A percentile compares a stretch with the other conserved stretches of the same genome.
Evolutionary conservation across 2,797 vertebrate genomes (phyloP).

Genomic region (Thamnophis elegans): DNA sequence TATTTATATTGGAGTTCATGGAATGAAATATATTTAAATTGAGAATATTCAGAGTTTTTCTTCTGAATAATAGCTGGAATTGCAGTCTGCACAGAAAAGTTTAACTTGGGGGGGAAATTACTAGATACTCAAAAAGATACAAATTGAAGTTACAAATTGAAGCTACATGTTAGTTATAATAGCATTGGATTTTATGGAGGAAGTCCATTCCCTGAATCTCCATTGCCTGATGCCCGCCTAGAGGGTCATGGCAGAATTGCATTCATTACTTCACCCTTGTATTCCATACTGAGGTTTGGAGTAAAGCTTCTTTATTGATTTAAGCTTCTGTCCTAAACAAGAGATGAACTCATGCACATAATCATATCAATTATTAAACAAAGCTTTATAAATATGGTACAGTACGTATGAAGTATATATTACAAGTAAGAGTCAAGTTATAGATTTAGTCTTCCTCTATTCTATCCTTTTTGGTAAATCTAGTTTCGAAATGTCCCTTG

Average conservation of each 20-base stretch:
- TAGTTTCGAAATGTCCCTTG: not conserved
- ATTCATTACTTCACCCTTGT: not conserved
- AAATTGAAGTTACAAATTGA: not conserved
- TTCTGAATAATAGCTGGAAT: slow-evolving; percentile 13
- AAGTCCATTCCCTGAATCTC: not conserved
- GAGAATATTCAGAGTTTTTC: slow-evolving; percentile 15
- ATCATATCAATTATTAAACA: not conserved
- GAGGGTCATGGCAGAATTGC: not conserved
- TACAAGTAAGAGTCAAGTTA: not conserved
- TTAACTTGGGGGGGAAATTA: slow-evolving; percentile 21
- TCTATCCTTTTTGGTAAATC: not conserved
- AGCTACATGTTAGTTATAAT: not conserved
- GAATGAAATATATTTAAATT: slow-evolving; percentile 6
- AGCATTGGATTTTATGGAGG: not conserved
- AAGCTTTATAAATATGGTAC: not conserved
- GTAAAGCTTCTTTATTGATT: not conserved
- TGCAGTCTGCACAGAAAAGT: slow-evolving; percentile 18
- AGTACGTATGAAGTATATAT: not conserved
- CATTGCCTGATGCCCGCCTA: not conserved
- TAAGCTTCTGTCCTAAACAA: not conserved
- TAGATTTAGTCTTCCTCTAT: not conserved
- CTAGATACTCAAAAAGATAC: not conserved
- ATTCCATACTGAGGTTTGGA: not conserved
- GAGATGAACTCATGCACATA: not conserved
- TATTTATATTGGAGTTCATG: slow-evolving; percentile 29